phyloP scores from a whole-genome alignment of 2,888 invertebrate species.

The Meloe dianella region DNA sequence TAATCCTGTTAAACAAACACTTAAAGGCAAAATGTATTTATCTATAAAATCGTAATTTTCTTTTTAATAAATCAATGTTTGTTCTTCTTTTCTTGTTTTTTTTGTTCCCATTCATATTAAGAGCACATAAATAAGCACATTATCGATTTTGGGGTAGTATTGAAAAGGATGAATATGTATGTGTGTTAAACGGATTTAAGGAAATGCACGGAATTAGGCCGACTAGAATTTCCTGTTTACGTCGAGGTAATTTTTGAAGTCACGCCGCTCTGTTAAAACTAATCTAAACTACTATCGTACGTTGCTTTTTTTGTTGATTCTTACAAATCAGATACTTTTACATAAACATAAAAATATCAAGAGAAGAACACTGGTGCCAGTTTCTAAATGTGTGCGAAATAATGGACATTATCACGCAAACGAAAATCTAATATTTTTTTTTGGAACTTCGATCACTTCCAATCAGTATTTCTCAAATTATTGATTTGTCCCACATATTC shows the following conservation, averaged over 20 bases:
- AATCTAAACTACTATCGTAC: background rate
- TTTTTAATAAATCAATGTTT: background rate
- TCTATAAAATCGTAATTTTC: constrained; percentile 72
- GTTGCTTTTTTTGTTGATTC: background rate
- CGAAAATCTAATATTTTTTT: too few relatives aligned
- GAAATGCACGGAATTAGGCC: background rate
- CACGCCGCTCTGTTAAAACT: background rate
- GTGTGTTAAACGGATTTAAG: background rate
- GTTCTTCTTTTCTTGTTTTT: too few relatives aligned
- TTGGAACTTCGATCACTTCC: too few relatives aligned
- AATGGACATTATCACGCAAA: background rate
- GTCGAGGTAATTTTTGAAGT: background rate
- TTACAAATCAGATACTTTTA: background rate
- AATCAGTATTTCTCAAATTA: too few relatives aligned
- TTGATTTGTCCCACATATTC: too few relatives aligned
- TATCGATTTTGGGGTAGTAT: background rate
- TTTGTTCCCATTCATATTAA: too few relatives aligned
- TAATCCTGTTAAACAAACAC: constrained; percentile 89
- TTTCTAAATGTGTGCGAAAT: background rate
- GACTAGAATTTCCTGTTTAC: background rate
- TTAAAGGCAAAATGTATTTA: constrained; percentile 94
- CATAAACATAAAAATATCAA: background rate
- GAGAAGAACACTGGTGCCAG: background rate
- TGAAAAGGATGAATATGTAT: background rate
- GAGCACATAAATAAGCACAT: background rate